A percentile compares a stretch with the other conserved stretches of the same genome.
Conservation (phyloP, 1,140 invertebrate species). For the Marisa cornuarietis region DNA sequence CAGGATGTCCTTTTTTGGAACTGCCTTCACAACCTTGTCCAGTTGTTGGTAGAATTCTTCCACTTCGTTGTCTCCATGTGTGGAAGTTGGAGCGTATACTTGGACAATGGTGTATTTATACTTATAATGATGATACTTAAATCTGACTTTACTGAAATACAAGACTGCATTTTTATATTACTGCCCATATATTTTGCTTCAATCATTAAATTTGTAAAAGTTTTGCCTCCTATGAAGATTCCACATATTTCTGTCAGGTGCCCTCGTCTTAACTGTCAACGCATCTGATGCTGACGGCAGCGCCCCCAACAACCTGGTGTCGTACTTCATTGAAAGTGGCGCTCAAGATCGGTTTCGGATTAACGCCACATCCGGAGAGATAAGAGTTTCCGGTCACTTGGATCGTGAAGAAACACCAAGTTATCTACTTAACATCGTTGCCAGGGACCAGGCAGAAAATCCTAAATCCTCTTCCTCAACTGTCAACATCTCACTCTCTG, state of each 20-base stretch:
- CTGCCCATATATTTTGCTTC: not conserved
- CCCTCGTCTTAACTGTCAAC: not conserved
- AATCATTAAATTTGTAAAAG: too few species aligned
- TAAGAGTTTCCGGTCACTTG: conserved; percentile 14
- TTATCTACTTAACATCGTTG: conserved; percentile 18
- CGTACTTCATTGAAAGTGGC: conserved; percentile 24
- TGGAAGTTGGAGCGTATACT: too few species aligned
- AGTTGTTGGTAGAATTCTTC: too few species aligned
- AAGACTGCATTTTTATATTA: not conserved
- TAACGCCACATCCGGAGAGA: conserved; percentile 10
- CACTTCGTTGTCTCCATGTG: too few species aligned
- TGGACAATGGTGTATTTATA: too few species aligned
- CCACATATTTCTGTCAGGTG: not conserved
- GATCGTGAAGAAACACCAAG: conserved; percentile 5
- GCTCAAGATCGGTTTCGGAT: conserved; percentile 27
- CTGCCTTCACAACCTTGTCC: too few species aligned
- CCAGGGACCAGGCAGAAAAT: conserved; percentile 11
- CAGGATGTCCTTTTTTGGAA: too few species aligned
- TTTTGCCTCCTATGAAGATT: not conserved
- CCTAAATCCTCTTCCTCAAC: not conserved
- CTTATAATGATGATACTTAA: too few species aligned
- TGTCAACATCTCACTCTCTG: not conserved
- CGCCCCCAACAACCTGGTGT: conserved; percentile 24
- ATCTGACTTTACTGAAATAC: too few species aligned
- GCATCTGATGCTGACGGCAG: conserved; percentile 24